Base-by-base conservation (phyloP, 2,888 invertebrate species). In the Eristalinus sepulchralis region DNA sequence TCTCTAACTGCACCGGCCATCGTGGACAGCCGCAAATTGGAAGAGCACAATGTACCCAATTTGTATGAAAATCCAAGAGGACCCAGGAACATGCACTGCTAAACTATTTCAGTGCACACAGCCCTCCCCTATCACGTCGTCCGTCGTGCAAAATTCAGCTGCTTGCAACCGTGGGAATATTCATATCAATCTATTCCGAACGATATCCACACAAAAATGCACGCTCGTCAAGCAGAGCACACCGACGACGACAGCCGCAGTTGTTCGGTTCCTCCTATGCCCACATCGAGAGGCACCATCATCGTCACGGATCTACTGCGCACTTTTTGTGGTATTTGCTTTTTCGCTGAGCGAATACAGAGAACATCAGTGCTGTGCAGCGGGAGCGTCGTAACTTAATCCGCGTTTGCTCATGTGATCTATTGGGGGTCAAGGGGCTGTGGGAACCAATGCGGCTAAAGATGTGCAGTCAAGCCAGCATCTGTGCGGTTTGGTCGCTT, bases 351-450 rank as follows among this genome's bases (percentile, higher is more conserved):
- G 17, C 47, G 17, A 17, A 47, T 17, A 47, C 17, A 47, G 17
- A 47, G 17, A 47, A 47, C 47, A n/a, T 47, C 47, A 47, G 47
- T 17, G 47, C 47, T 8, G 17, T 47, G 47, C 27, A 5, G 47
- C 47, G 17, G 47, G 8, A 47, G 47, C 47, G 47, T 47, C 47
- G 47, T 47, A 47, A 75, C 80, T 70, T 31, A 75, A 80, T 63
- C 79, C 73, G 39, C 73, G 36, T 68, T 83, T 83, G 79, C 57
- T 68, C 22, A 57, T 73, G 63, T 47, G 47, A 64, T 75, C 63
- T 79, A 57, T 64, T 27, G 72, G 24, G 39, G 68, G 68, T 68
- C 47, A 62, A 59, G 66, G 83, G 39, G 71, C 63, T 71, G 27
- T 66, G 71, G 31, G 72, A 83, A 72, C 62, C 72, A 24, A 75